These are phyloP conservation scores for Cyclophora albipunctata DNA, from an alignment of 2,888 invertebrate genomes.

Conservation along the genomic window DNA sequence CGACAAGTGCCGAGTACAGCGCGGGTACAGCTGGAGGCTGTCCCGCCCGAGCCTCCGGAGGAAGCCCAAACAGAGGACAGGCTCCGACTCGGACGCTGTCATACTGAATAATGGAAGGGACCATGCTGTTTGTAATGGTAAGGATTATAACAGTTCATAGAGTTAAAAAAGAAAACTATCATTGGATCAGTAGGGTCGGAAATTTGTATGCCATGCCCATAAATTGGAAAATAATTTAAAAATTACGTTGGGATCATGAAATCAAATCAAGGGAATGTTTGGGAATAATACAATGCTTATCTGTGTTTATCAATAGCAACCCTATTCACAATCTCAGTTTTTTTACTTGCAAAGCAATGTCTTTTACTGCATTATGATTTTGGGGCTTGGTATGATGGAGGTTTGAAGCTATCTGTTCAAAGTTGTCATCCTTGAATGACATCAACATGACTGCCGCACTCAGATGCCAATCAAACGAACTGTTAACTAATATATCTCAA, in stretches of 20 bases:
- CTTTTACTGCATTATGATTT: no score
- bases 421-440: no score
- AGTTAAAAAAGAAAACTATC: neutral
- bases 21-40: slow-evolving; percentile 85
- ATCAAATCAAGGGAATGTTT: no score
- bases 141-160: slow-evolving; percentile 14
- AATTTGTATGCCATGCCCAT: no score
- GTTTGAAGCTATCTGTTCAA: no score
- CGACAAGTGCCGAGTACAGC: slow-evolving; percentile 75
- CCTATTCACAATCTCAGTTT: neutral
- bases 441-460: no score
- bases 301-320: neutral
- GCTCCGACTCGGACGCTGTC: slow-evolving; percentile 77
- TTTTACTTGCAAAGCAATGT: neutral
- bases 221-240: no score
- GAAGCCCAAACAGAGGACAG: slow-evolving; percentile 75
- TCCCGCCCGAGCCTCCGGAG: slow-evolving; percentile 83
- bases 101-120: slow-evolving; percentile 83
- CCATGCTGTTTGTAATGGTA: slow-evolving; percentile 84
- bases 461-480: no score
- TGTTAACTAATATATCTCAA: neutral
- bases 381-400: no score
- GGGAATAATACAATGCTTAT: neutral
- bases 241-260: no score
- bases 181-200: neutral